Evolutionary conservation across 2,888 invertebrate species (phyloP).

Genomic region (Amphiduros pacificus): DNA sequence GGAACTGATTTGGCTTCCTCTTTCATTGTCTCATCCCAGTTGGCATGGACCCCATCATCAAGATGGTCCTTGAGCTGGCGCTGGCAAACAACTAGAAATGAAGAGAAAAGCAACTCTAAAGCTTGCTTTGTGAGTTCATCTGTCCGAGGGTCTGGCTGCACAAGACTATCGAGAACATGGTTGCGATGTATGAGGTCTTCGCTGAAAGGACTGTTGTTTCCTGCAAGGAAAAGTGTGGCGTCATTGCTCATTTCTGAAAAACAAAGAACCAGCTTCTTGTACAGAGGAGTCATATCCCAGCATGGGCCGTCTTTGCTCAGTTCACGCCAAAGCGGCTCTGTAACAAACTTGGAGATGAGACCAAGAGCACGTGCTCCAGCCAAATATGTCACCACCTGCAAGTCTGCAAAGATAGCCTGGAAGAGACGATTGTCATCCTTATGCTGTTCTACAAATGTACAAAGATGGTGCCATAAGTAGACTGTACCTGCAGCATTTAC

Average conservation of each 20-base stretch:
- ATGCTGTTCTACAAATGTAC: background rate
- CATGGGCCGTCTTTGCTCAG: background rate
- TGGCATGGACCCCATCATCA: background rate
- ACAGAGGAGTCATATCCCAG: background rate
- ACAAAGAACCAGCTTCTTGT: background rate
- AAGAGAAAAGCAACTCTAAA: background rate
- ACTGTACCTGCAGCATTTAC: constrained; percentile 14
- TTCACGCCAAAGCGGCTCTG: constrained; percentile 2
- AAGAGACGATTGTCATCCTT: background rate
- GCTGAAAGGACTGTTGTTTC: background rate
- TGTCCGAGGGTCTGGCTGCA: background rate
- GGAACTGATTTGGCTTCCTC: background rate
- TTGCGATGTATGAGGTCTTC: no score
- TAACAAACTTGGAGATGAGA: constrained; percentile 1
- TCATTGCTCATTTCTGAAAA: background rate
- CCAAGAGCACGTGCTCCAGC: constrained; percentile 1
- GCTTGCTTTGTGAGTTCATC: no score
- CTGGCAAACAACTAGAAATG: background rate
- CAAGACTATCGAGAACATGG: background rate
- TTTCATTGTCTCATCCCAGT: background rate
- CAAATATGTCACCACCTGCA: background rate
- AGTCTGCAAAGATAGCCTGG: background rate
- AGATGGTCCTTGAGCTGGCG: constrained; percentile 3
- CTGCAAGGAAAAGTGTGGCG: background rate
- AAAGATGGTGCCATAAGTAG: background rate